A percentile compares a stretch with the other conserved stretches of the same genome.
These are phyloP conservation scores for Calypte anna DNA, from an alignment of 2,113 vertebrate genomes.

Conservation along the genomic window DNA sequence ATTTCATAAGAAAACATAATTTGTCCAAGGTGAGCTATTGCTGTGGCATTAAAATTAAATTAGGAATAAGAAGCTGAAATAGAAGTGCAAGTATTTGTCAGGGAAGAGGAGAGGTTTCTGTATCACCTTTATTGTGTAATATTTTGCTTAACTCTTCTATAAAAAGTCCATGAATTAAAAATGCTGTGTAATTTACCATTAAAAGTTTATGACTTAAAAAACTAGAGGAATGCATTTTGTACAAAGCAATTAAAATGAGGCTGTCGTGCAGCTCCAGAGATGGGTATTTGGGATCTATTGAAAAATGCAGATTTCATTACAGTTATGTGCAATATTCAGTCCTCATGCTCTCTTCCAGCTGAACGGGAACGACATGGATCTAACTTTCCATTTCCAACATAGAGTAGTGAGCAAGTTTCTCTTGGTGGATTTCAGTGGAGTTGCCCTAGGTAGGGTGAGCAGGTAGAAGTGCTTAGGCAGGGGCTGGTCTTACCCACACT, in stretches of 20 bases:
- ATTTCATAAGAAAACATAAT: neutral
- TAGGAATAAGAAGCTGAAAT: neutral
- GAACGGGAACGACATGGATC: neutral
- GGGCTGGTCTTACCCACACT: neutral
- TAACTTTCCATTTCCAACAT: neutral
- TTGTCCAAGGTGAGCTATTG: constrained; percentile 27
- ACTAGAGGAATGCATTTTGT: neutral
- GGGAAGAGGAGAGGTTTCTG: neutral
- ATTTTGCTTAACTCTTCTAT: neutral
- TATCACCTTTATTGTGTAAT: neutral
- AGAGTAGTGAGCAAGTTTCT: neutral
- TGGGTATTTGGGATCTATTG: neutral
- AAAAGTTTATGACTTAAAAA: neutral
- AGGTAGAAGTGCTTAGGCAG: neutral
- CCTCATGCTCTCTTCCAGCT: neutral
- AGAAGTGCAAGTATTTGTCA: neutral
- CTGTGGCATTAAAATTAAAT: neutral
- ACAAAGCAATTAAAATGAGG: neutral
- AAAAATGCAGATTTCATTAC: neutral
- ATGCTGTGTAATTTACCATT: neutral
- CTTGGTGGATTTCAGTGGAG: neutral
- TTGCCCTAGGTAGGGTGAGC: neutral
- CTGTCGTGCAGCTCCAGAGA: neutral
- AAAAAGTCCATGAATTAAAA: neutral
- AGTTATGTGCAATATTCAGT: neutral